Base-by-base conservation (phyloP, 2,113 vertebrate species). In the Meleagris gallopavo region DNA sequence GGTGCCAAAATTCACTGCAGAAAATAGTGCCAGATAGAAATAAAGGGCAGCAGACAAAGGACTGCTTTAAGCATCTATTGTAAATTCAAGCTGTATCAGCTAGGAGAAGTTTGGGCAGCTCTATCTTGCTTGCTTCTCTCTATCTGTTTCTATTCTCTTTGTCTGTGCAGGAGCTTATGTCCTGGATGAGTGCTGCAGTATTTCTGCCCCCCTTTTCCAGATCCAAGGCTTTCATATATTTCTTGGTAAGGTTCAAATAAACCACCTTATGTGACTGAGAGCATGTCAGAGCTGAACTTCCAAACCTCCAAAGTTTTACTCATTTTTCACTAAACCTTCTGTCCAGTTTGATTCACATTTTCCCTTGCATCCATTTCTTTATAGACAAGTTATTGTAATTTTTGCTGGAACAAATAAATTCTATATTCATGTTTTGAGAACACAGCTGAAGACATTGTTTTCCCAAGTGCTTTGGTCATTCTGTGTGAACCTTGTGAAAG, bases 1-100 rank as follows among this genome's bases (percentile, higher is more conserved):
- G 14, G 65, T 91, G 91, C 60, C 82, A 94, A 93, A 81, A 69
- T 83, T 86, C 52, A n/a, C 38, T 87, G 50, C 40, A 83, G 57
- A 87, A 87, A 88, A n/a, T 62, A 82, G n/a, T 58, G 24, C 73
- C 72, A 78, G 32, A 21, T 8, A 60, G 36, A 85, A 87, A 74
- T 62, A 79, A 82, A 86, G 79, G 48, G 46, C 9, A 57, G 50
- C 38, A 93, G 86, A 75, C 21, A 86, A 86, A 76, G 41, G 62
- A 55, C 30, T 40, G 4, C 72, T 89, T 86, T n/a, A 73, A 66
- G 29, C 52, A 64, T n/a, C 20, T 71, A 30, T 57, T 83, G 46
- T 75, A 79, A 86, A 73, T 82, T 87, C 52, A 38, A 74, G 32
- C 4, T 62, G 30, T 38, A 11, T 20, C 29, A 74, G 6, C 9